Evolutionary conservation across 1,140 invertebrate genomes (phyloP), one percentile per base, ranked within the genome.

Genomic region (Melipona quadrifasciata): DNA sequence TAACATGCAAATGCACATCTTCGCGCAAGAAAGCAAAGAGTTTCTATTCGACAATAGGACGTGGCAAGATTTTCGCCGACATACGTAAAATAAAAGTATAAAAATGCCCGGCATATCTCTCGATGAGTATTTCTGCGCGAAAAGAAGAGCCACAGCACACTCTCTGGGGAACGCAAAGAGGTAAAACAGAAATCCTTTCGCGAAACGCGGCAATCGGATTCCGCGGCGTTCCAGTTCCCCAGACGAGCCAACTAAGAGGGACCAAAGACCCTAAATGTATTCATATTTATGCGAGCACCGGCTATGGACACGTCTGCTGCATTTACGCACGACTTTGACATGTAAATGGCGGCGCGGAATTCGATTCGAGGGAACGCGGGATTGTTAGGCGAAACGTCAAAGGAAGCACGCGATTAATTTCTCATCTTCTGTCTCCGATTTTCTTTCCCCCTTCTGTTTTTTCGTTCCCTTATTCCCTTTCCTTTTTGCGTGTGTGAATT

Each of bases 321-420:
- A 73, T 74, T 76, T 64, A 53, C 72, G 31, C 47, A n/a, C 21
- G 31, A 58, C 81, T 83, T 83, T 71, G 74, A 77, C 47, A 82
- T 82, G 81, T 51, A 82, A 77, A 82, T 77, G 19, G 16, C 19
- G 31, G n/a, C 39, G 17, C n/a, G 61, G 64, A 51, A 68, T 82
- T 77, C n/a, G n/a, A 27, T 39, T 5, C 73, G 8, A 5, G n/a
- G 34, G 27, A 34, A 21, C 51, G 1, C 16, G 70, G 31, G 58
- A 74, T 81, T 74, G 80, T 82, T 82, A 65, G 57, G 51, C 17
- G 12, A 16, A 75, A 51, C 80, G 73, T 77, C 64, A 78, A 78
- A 61, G 74, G 81, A 34, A 55, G 21, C 34, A 21, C 34, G 47
- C 73, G 53, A 78, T 83, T 83, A 77, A 83, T 78, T 78, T 83